Conservation (phyloP, 2,113 vertebrate species). For the Cygnus buccinator region DNA sequence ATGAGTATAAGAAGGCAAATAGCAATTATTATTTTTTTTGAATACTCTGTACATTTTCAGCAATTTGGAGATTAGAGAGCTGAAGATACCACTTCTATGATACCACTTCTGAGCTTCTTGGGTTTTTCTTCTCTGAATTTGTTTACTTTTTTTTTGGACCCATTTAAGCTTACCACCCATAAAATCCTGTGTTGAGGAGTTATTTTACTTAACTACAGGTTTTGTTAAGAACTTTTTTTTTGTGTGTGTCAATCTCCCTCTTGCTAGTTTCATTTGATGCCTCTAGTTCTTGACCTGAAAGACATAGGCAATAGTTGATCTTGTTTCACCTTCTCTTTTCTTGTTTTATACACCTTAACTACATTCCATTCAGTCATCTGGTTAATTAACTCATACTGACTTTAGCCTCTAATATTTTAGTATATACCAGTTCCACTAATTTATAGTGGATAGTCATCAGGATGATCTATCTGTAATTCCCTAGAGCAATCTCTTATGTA, state of each 20-base stretch:
- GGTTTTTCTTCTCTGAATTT: background rate
- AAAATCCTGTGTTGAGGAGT: background rate
- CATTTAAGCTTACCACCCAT: background rate
- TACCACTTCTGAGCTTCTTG: background rate
- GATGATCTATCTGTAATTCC: background rate
- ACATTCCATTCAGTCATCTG: background rate
- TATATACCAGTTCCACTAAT: background rate
- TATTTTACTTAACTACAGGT: background rate
- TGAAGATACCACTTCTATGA: background rate
- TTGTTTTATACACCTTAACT: background rate
- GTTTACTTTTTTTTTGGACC: background rate
- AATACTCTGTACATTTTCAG: background rate
- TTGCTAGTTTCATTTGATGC: background rate
- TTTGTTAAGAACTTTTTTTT: background rate
- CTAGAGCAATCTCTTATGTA: background rate
- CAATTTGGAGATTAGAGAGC: background rate
- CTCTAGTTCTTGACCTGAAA: background rate
- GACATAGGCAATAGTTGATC: background rate
- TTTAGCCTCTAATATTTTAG: background rate
- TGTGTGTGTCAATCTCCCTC: background rate
- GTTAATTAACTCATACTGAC: background rate
- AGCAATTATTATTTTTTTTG: background rate
- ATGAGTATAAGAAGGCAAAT: background rate
- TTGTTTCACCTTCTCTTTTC: background rate
- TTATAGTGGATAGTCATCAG: background rate